Evolutionary conservation across 2,113 vertebrate genomes (phyloP), one percentile per base, ranked within the genome.

Genomic region (Epinephelus moara): DNA sequence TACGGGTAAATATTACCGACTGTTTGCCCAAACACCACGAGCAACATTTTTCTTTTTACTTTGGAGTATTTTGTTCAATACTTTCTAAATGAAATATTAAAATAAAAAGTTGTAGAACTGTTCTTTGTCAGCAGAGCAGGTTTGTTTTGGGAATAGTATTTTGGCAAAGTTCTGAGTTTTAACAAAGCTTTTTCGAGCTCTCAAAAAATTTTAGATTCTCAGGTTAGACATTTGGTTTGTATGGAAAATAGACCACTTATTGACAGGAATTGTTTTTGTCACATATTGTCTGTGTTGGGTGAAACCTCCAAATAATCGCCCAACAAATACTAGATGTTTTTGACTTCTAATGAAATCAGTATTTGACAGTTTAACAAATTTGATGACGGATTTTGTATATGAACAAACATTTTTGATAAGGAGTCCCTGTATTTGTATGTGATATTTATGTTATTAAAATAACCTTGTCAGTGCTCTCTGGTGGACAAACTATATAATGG

Each of bases 21-120:
- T 70, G 59, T 61, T 72, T 50, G 8, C 23, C 40, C 47, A 30
- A 27, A 66, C 30, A 75, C 47, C 13, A 10, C 6, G 33, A 37
- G 33, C 33, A 37, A 37, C 33, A 37, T 37, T 37, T 45, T 45
- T 45, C 42, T 45, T 45, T 45, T 45, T 45, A 11, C 11, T 45
- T 45, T 45, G 3, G 0, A 45, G 6, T 64, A 56, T 21, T 60
- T 55, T 23, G 6, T 63, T 37, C 14, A 21, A 4, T 21, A 6
- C 19, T 45, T 70, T 52, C 60, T 47, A 19, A 40, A 82, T 78
- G 0, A 60, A 60, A 40, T 47, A 55, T 45, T 64, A 21, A 68
- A 79, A 70, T 2, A 27, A 45, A 45, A 45, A 3, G 55, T 15
- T 75, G 17, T 30, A 14, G 3, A 63, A 13, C 6, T 42, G 4